Evolutionary conservation across 2,113 vertebrate species (phyloP).

Genomic region (Lates calcarifer): DNA sequence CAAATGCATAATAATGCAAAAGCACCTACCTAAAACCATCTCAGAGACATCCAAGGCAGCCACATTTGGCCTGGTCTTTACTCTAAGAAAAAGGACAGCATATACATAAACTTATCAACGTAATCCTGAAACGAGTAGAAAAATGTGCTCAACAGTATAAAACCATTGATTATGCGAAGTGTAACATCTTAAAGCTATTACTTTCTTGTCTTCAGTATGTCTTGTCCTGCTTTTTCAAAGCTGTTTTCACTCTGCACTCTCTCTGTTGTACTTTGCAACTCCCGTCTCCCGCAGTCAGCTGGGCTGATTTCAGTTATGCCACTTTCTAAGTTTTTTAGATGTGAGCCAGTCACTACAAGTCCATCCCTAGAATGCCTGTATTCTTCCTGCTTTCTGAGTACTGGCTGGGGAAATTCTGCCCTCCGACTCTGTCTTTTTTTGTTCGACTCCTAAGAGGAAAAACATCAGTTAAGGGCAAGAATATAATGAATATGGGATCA

Average conservation of each 20-base stretch:
- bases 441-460: constrained; percentile 83
- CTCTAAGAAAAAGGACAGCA: constrained; percentile 76
- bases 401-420: constrained; percentile 45
- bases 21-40: constrained; percentile 86
- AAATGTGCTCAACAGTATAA: neutral
- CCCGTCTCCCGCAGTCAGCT: neutral
- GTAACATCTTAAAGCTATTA: constrained; percentile 44
- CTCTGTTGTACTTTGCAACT: constrained; percentile 9
- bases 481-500: neutral
- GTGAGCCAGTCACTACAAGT: neutral
- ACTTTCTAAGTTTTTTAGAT: constrained; percentile 34
- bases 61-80: constrained; percentile 59
- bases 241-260: constrained; percentile 28
- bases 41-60: constrained; percentile 67
- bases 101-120: neutral
- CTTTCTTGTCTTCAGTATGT: constrained; percentile 46
- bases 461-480: neutral
- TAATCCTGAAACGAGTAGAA: neutral
- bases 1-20: neutral
- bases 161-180: neutral
- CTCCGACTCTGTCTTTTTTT: constrained; percentile 80
- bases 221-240: constrained; percentile 39
- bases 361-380: neutral
- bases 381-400: constrained; percentile 60
- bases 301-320: constrained; percentile 5